These are phyloP conservation scores for Galeopterus variegatus DNA, from an alignment of 2,113 vertebrate species.

Conservation along the genomic window DNA sequence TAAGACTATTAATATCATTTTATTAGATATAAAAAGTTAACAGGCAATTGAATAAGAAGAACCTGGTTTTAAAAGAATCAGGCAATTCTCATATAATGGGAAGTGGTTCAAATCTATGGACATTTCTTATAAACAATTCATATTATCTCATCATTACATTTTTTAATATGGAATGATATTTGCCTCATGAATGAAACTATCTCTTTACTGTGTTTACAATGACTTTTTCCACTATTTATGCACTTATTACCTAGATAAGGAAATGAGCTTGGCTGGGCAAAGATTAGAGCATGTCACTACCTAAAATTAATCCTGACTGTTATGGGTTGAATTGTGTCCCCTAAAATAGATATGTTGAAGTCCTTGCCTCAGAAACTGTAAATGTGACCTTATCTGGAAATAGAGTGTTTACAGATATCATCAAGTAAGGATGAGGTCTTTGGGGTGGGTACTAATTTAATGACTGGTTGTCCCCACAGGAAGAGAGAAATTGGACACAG, in stretches of 20 bases:
- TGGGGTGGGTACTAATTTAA: background rate
- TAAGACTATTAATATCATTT: conserved; percentile 1
- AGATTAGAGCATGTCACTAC: background rate
- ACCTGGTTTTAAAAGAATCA: background rate
- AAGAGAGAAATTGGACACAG: background rate
- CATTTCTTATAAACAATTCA: background rate
- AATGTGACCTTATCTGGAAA: background rate
- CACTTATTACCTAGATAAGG: background rate
- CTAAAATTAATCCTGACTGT: background rate
- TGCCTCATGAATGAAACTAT: background rate
- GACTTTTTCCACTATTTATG: background rate
- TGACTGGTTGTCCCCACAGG: background rate
- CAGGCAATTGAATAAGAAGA: background rate
- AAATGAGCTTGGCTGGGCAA: background rate
- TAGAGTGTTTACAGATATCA: background rate
- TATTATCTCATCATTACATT: background rate
- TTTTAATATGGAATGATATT: background rate
- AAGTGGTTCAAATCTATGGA: background rate
- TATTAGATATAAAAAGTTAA: conserved; percentile 23
- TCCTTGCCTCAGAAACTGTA: background rate
- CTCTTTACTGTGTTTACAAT: background rate
- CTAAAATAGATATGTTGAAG: background rate
- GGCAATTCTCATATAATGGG: background rate
- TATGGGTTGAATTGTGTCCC: background rate
- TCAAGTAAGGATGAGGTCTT: background rate